A percentile compares a stretch with the other conserved stretches of the same genome.
Conservation (phyloP, 64 coral and sea anemone species). For the Dendrophyllia cribrosa region DNA sequence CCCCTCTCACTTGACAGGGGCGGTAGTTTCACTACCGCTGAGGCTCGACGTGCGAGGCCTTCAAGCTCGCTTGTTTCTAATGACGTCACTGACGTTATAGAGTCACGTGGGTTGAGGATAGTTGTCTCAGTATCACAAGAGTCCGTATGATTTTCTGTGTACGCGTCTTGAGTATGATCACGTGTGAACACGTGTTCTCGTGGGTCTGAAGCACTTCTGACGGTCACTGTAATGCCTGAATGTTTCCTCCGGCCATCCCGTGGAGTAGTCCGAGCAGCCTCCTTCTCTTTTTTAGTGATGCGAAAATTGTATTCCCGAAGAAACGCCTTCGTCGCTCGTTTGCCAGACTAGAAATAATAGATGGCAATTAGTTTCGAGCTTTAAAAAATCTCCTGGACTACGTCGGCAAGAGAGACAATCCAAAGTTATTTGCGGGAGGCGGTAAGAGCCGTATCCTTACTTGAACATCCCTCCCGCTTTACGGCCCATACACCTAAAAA, state of each 20-base stretch:
- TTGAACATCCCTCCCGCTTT: too few species aligned
- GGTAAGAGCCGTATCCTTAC: too few species aligned
- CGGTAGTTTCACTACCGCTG: not conserved
- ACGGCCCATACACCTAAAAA: too few species aligned
- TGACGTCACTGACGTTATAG: slow-evolving; percentile 23
- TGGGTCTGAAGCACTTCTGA: not conserved
- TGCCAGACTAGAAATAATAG: slow-evolving; percentile 71
- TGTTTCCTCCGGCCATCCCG: not conserved
- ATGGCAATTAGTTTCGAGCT: too few species aligned
- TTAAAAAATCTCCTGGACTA: too few species aligned
- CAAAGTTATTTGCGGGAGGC: too few species aligned
- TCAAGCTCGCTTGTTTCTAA: not conserved
- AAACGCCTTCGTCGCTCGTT: slow-evolving; percentile 92
- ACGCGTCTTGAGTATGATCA: not conserved
- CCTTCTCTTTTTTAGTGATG: not conserved
- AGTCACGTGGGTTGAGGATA: not conserved
- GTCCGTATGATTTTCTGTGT: not conserved
- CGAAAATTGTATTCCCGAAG: slow-evolving; percentile 76
- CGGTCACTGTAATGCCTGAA: not conserved
- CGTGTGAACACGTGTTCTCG: not conserved
- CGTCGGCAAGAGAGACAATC: too few species aligned
- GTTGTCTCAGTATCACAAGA: not conserved
- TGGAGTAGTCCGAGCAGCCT: not conserved
- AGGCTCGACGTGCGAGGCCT: not conserved
- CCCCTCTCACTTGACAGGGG: not conserved